Evolutionary conservation across 2,888 invertebrate species (phyloP), one percentile per base, ranked within the genome.

Genomic region (Drosophila recens): DNA sequence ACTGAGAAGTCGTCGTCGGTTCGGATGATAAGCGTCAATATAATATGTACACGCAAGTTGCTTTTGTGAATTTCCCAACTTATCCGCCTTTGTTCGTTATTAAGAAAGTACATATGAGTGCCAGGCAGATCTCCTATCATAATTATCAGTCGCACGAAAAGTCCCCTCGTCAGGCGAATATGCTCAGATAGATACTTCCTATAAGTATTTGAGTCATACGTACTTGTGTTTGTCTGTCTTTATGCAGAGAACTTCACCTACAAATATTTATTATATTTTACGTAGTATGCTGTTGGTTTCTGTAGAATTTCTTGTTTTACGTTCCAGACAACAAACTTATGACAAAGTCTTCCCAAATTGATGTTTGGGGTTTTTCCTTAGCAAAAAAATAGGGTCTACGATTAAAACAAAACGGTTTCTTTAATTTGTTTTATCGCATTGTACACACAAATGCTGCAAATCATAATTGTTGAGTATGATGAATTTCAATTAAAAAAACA

Each of bases 51-150:
- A 68, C 42, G 68, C 54, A 63, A 68, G 45, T 75, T 33, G 40
- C 46, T 20, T 66, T 66, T 75, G 75, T 63, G 62, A 66, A 71
- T 71, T 75, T 71, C 66, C 57, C 69, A 69, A 27, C 48, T 46
- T 48, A 58, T 75, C 48, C 57, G 66, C 67, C 61, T 57, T 38
- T 53, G 61, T 27, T 20, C 70, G 40, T 40, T 70, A 54, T 62
- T 54, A 46, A 48, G 15, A 20, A 23, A 57, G 43, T 40, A 59
- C 34, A 40, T 40, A 51, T 20, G 27, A 15, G 15, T 38, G n/a
- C n/a, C 49, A 43, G 17, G 9, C 45, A 46, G 53, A 54, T 53
- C 52, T 33, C 45, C 43, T 48, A 52, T 17, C 30, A 34, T 40
- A 34, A 40, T 54, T 54, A 66, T 71, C 71, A 27, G 11, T 20